Evolutionary conservation across 2,113 vertebrate species (phyloP).

Genomic region (Poicephalus gulielmi): DNA sequence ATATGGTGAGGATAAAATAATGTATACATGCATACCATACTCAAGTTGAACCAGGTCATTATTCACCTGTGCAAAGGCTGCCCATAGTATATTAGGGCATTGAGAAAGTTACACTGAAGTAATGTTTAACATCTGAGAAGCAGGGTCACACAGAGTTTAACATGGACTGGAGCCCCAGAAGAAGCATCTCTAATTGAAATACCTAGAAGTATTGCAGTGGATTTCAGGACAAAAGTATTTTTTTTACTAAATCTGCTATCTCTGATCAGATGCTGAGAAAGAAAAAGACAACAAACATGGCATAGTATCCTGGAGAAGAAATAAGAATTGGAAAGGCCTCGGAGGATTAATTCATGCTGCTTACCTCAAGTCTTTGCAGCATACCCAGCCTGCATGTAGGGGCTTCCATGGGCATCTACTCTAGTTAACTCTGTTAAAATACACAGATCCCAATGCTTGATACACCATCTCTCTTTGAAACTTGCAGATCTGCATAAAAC

Average conservation of each 20-base stretch:
- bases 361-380: not conserved
- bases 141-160: not conserved
- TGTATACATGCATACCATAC: not conserved
- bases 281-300: not conserved
- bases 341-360: not conserved
- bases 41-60: not conserved
- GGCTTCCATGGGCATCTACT: not conserved
- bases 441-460: not conserved
- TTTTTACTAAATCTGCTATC: not conserved
- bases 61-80: not conserved
- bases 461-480: not conserved
- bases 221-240: not conserved
- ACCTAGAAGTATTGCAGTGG: not conserved
- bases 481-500: not conserved
- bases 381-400: not conserved
- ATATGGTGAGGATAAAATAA: not conserved
- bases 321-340: not conserved
- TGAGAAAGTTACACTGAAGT: not conserved
- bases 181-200: not conserved
- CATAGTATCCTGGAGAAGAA: not conserved
- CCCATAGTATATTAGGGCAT: not conserved
- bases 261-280: not conserved
- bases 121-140: not conserved
- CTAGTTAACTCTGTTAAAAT: not conserved
- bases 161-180: not conserved